Base-by-base conservation (phyloP, 2,888 invertebrate genomes). In the Diplazon laetatorius region DNA sequence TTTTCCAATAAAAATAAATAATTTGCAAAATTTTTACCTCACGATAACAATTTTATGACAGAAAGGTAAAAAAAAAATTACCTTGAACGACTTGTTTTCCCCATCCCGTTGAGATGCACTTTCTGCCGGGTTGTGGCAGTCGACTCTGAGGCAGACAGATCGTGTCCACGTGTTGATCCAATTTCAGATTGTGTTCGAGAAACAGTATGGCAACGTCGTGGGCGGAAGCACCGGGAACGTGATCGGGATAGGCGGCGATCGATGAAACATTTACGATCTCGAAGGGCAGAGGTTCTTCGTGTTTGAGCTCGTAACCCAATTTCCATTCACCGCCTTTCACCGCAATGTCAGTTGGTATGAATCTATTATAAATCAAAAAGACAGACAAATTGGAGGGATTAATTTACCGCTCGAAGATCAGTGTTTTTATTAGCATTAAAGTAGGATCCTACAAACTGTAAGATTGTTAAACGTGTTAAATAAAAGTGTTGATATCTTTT, bases 311-410 rank as follows among this genome's bases (percentile, higher is more conserved):
- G 83, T 95, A 94, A 52, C 96, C 96, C 2, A 97, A 92, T 86
- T 95, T 95, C 96, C 96, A 96, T 93, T 96, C 96, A 0, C 97
- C 97, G 0, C 95, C 95, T 87, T 96, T 96, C 83, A 96, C 93
- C 0, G 95, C 92, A 0, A 96, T 92, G 87, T 96, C 95, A 82
- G 92, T 92, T 12, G 95, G 93, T 25, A 92, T 90, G 1, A 94
- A 90, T 44, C 95, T 95, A 89, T 75, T 76, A 80, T 78, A 72
- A 18, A 22, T 8, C 18, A 59, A 59, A 1, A n/a, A 25, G 46
- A n/a, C n/a, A n/a, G n/a, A n/a, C n/a, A 14, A 10, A 25, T 12
- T 5, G 2, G 22, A 2, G n/a, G 8, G 18, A 37, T 37, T 46
- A 50, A 12, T 12, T 35, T 35, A 14, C 30, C 10, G 57, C 22